Evolutionary conservation across 2,888 invertebrate genomes (phyloP).

Genomic region (Diarsia mendica): DNA sequence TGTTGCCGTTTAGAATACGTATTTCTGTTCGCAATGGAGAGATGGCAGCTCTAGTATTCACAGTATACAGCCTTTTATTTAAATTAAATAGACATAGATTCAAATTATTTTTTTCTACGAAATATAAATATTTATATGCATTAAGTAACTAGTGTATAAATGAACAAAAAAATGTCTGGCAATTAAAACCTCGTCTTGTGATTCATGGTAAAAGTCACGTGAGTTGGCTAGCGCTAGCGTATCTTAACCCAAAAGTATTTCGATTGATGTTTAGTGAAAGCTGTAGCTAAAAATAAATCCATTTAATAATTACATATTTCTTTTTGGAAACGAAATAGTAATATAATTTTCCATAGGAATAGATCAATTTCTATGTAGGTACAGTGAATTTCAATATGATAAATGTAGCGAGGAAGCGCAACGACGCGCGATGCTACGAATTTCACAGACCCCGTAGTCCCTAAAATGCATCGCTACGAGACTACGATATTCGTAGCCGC

Average conservation of each 20-base stretch:
- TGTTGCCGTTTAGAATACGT: not conserved
- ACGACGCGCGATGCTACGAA: slow-evolving; percentile 4
- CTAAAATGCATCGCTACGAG: slow-evolving; percentile 24
- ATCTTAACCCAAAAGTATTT: not conserved
- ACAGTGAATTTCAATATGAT: too few species aligned
- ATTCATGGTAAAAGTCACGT: not conserved
- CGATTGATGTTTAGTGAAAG: not conserved
- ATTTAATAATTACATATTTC: too few species aligned
- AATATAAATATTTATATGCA: not conserved
- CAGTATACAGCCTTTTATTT: not conserved
- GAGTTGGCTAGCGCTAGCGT: too few species aligned
- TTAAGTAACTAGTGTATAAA: not conserved
- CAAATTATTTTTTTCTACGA: not conserved
- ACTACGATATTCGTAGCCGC: slow-evolving; percentile 30
- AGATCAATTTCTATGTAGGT: not conserved
- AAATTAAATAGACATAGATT: not conserved
- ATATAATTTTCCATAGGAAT: not conserved
- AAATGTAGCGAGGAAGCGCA: not conserved
- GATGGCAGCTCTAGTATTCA: slow-evolving; percentile 46
- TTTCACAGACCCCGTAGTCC: slow-evolving; percentile 17
- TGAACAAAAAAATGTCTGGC: not conserved
- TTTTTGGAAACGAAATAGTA: too few species aligned
- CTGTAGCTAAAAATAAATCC: not conserved
- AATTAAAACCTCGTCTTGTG: not conserved
- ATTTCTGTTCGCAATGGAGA: slow-evolving; percentile 24